A percentile compares a stretch with the other conserved stretches of the same genome.
phyloP scores from a whole-genome alignment of 2,888 invertebrate genomes.

The Copidosoma aretas region DNA sequence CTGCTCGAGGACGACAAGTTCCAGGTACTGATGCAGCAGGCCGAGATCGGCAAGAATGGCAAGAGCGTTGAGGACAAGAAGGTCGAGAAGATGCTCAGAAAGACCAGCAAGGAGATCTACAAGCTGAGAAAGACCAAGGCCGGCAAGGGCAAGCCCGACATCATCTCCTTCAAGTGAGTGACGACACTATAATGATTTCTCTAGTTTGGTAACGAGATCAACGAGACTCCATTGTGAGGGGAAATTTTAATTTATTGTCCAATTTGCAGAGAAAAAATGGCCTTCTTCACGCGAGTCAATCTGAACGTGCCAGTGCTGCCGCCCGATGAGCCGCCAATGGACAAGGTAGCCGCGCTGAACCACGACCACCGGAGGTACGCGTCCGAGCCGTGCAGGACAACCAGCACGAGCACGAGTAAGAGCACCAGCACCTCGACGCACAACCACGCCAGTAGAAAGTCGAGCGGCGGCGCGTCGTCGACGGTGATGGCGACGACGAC shows the following conservation, averaged over 20 bases:
- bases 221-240: constrained; percentile 7
- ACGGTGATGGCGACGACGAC: constrained; percentile 3
- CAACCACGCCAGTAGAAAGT: constrained; percentile 30
- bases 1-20: constrained; percentile 87
- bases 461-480: constrained; percentile 13
- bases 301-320: constrained; percentile 79
- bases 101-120: constrained; percentile 91
- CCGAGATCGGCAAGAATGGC: constrained; percentile 64
- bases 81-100: constrained; percentile 81
- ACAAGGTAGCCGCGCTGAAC: constrained; percentile 37
- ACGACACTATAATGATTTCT: constrained; percentile 4
- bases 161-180: constrained; percentile 90
- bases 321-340: constrained; percentile 65
- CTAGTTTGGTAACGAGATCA: neutral
- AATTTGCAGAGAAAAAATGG: constrained; percentile 92
- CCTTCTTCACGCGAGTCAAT: constrained; percentile 88
- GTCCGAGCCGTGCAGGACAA: constrained; percentile 52
- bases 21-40: constrained; percentile 72
- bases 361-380: constrained; percentile 53
- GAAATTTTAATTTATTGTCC: too few species aligned
- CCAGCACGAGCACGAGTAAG: constrained; percentile 15
- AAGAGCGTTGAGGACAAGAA: constrained; percentile 72
- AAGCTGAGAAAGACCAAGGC: constrained; percentile 85
- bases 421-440: constrained; percentile 1
- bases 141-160: constrained; percentile 87